phyloP scores from a whole-genome alignment of 35 echinoderm and acorn worm species.

The Ptychodera flava region DNA sequence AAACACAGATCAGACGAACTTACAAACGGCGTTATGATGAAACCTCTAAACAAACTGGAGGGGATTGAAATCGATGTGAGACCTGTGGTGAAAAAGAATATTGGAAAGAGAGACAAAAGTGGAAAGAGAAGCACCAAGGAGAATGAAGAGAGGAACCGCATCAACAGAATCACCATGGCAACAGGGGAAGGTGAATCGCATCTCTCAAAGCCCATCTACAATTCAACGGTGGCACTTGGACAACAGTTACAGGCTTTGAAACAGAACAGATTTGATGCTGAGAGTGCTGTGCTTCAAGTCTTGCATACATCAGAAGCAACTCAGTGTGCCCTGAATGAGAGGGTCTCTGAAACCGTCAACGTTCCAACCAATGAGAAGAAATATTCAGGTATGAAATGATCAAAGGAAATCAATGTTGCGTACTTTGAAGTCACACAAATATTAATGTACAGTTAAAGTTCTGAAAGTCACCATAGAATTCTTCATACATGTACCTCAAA shows the following conservation, averaged over 20 bases:
- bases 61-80: not conserved
- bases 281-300: not conserved
- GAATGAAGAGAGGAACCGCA: not conserved
- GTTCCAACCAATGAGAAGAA: not conserved
- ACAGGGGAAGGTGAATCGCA: not conserved
- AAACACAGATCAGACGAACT: not conserved
- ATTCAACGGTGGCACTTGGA: not conserved
- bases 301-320: not conserved
- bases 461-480: no score
- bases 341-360: not conserved
- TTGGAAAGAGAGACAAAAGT: not conserved
- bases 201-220: not conserved
- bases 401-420: no score
- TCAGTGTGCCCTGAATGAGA: not conserved
- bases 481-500: no score
- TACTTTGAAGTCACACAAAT: no score
- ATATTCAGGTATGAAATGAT: not conserved
- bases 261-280: not conserved
- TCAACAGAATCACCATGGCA: not conserved
- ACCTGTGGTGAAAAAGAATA: not conserved
- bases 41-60: not conserved
- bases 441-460: no score
- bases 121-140: not conserved
- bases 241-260: not conserved
- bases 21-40: not conserved